Percentiles rank a stretch among this genome's conserved stretches.
Conservation (phyloP, 2,888 invertebrate genomes). For the Tipula lateralis region DNA sequence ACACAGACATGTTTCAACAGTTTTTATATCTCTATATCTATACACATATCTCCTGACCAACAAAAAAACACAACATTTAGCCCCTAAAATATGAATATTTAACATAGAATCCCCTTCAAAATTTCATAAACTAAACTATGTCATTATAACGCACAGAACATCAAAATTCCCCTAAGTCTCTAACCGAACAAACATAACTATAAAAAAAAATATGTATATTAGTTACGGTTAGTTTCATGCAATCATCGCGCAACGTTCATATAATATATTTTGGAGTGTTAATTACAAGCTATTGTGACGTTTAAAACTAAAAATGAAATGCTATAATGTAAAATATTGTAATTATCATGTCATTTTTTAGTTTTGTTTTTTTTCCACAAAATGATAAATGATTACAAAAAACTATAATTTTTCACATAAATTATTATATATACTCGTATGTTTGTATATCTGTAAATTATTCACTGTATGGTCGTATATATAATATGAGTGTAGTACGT, state of each 20-base stretch:
- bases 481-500: not conserved
- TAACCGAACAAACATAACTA: not conserved
- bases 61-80: not conserved
- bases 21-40: not conserved
- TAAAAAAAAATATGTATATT: not conserved
- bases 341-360: conserved; percentile 13
- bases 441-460: not conserved
- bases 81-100: conserved; percentile 7
- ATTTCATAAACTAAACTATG: not conserved
- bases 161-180: not conserved
- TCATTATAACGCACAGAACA: not conserved
- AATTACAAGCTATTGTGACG: conserved; percentile 13
- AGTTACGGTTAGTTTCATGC: not conserved
- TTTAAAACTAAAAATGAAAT: not conserved
- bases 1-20: not conserved
- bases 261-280: not conserved
- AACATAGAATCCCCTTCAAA: not conserved
- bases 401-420: conserved; percentile 19
- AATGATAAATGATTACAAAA: conserved; percentile 15
- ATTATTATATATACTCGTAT: not conserved
- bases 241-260: not conserved
- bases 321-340: not conserved
- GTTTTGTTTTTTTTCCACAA: conserved; percentile 12
- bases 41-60: not conserved
- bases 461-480: not conserved